Percentiles rank a stretch among this genome's conserved stretches.
These are phyloP conservation scores for Zosterops japonicus DNA, from an alignment of 2,113 vertebrate genomes.

Conservation along the genomic window DNA sequence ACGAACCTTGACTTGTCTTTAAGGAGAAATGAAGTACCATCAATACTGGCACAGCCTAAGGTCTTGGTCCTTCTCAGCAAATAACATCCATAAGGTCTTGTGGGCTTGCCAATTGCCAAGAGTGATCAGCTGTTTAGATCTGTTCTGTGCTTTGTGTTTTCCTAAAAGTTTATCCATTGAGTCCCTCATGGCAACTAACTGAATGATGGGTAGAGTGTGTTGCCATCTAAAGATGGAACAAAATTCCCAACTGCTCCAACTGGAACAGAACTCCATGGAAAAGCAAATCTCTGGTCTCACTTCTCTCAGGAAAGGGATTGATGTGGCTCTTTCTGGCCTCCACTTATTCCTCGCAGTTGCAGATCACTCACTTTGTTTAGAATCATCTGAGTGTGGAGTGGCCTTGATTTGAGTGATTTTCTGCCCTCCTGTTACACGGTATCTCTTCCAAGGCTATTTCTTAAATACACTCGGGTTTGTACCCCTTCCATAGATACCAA, in stretches of 20 bases:
- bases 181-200: not conserved
- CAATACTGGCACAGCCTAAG: slow-evolving; percentile 7
- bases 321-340: not conserved
- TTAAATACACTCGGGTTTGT: accelerated
- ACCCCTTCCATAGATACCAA: not conserved
- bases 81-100: not conserved
- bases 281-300: not conserved
- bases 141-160: not conserved
- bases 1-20: slow-evolving; percentile 47
- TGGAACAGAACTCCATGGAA: not conserved
- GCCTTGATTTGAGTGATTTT: not conserved
- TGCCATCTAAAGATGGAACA: not conserved
- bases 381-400: not conserved
- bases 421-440: not conserved
- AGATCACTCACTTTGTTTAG: not conserved
- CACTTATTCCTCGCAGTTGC: not conserved
- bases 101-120: not conserved
- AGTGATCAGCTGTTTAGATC: not conserved
- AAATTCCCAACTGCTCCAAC: accelerated
- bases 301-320: not conserved
- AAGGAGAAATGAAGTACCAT: slow-evolving; percentile 42
- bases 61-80: slow-evolving; percentile 26
- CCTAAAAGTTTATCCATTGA: not conserved
- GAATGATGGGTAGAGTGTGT: not conserved
- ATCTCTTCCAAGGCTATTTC: not conserved